Base-by-base conservation (phyloP, 2,888 invertebrate species). In the Magallana nippona region DNA sequence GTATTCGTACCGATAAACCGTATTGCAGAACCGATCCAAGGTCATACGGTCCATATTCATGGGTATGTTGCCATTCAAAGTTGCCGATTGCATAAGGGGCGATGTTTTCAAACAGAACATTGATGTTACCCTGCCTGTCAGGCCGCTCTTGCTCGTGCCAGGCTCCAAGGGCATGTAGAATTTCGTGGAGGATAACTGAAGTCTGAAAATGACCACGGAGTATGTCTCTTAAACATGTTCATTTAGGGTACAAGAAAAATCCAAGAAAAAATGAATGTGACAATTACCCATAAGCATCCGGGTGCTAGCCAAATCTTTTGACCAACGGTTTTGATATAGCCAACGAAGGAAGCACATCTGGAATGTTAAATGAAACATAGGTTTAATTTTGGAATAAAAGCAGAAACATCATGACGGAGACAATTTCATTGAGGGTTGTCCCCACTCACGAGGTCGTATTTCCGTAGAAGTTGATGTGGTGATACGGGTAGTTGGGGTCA, bases 141-240 rank as follows among this genome's bases (percentile, higher is more conserved):
- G 96, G 96, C 27, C 97, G 95, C 92, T 96, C 96, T 92, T 97
- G 97, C 94, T 97, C 97, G 91, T 97, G 97, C 92, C 96, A 97
- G 94, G 97, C 97, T 1, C 97, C 97, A 1, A 97, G 93, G 0
- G 96, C 96, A 91, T 97, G 97, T 88, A 97, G 95, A 92, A 97
- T 95, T 92, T 97, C 97, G 91, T 97, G 97, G 1, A 96, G 95
- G 0, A 96, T 95, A 13, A 71, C 32, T 2, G 71, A 71, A 27
- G 71, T 71, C 71, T 71, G 22, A 15, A 60, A 60, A 60, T 60
- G n/a, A 60, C 15, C 13, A 71, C 22, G 27, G 11, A 5, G 27
- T 27, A 63, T 63, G 32, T 15, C 2, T 5, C 13, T 71, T 32
- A 15, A 27, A 10, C 15, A 32, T 27, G 15, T 71, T 71, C n/a